Evolutionary conservation across 2,113 vertebrate species (phyloP).

Genomic region (Athene noctua): DNA sequence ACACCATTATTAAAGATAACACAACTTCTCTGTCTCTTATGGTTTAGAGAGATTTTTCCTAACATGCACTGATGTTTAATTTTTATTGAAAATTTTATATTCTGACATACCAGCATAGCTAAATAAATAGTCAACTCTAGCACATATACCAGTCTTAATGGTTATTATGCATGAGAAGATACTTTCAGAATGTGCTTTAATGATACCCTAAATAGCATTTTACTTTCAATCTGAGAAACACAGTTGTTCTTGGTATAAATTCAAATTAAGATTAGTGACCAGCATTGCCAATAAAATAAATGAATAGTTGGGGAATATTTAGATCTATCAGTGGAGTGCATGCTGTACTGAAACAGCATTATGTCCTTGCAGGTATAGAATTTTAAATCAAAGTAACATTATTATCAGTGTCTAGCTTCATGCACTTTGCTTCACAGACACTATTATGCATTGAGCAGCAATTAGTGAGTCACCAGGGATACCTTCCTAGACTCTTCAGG

Average conservation of each 20-base stretch:
- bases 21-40: background rate
- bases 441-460: slow-evolving; percentile 66
- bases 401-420: slow-evolving; percentile 26
- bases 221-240: background rate
- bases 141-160: background rate
- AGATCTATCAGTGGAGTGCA: slow-evolving; percentile 4
- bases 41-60: background rate
- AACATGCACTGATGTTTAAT: background rate
- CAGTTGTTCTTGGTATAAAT: slow-evolving; percentile 8
- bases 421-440: slow-evolving; percentile 59
- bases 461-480: slow-evolving; percentile 74
- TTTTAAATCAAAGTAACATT: slow-evolving; percentile 42
- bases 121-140: background rate
- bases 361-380: slow-evolving; percentile 19
- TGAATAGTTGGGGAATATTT: slow-evolving; percentile 37
- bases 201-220: background rate
- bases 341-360: slow-evolving; percentile 36
- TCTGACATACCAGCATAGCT: background rate
- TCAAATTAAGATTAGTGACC: slow-evolving; percentile 47
- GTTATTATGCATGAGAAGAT: background rate
- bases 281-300: slow-evolving; percentile 57
- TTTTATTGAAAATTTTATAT: background rate
- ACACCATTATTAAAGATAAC: background rate
- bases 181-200: background rate
- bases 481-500: slow-evolving; percentile 67